These are phyloP conservation scores for Parauchenoglanis ngamensis DNA, from an alignment of 2,797 vertebrate species.

Conservation along the genomic window DNA sequence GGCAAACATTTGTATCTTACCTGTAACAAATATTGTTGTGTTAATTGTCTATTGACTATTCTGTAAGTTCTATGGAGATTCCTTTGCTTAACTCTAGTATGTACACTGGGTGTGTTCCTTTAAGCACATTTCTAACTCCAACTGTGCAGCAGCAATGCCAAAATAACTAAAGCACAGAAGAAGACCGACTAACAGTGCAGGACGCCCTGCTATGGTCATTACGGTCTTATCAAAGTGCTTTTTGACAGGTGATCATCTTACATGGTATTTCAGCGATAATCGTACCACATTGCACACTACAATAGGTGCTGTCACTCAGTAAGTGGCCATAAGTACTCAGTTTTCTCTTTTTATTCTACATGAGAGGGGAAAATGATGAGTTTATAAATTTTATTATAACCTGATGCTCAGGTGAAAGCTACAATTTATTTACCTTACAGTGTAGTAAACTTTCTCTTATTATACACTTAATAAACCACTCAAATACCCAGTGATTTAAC, in stretches of 20 bases:
- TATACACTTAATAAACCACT: background rate
- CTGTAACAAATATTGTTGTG: background rate
- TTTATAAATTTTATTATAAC: background rate
- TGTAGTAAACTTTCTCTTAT: background rate
- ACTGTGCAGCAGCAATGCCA: background rate
- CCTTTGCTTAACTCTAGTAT: background rate
- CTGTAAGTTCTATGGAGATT: background rate
- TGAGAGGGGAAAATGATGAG: background rate
- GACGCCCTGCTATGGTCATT: background rate
- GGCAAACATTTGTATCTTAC: background rate
- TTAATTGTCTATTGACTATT: background rate
- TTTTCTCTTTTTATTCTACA: background rate
- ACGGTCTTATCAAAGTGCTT: background rate
- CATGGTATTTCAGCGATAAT: background rate
- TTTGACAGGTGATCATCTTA: background rate
- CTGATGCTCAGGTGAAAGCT: background rate
- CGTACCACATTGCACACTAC: background rate
- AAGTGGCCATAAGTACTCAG: background rate
- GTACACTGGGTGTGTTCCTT: slow-evolving; percentile 4
- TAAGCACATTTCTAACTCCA: background rate
- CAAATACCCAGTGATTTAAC: background rate
- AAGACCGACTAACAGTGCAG: background rate
- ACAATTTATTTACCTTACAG: background rate
- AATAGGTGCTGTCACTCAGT: background rate
- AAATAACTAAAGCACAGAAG: background rate